These are phyloP conservation scores for Malurus melanocephalus DNA, from an alignment of 2,113 vertebrate genomes.

Conservation along the genomic window DNA sequence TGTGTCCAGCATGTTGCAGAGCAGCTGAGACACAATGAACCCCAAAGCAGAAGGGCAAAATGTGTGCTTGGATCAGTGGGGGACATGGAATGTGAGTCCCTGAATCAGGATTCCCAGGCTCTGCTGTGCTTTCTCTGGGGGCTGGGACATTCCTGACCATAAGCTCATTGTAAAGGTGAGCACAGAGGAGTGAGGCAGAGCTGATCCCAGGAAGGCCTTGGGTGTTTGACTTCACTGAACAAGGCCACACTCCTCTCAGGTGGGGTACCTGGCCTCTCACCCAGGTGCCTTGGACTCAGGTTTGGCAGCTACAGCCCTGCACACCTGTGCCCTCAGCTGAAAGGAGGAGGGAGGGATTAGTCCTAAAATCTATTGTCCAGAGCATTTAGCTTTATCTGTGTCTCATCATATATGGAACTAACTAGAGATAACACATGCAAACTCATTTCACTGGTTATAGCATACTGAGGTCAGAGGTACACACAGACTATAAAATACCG, in stretches of 20 bases:
- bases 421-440: background rate
- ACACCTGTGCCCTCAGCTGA: background rate
- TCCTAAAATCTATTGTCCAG: background rate
- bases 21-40: background rate
- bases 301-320: background rate
- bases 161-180: background rate
- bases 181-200: background rate
- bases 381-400: background rate
- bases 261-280: background rate
- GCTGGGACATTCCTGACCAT: background rate
- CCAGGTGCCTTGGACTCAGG: background rate
- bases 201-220: background rate
- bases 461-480: background rate
- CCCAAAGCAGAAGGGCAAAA: background rate
- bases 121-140: background rate
- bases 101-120: background rate
- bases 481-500: background rate
- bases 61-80: background rate
- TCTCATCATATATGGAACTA: background rate
- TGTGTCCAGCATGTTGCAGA: background rate
- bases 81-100: background rate
- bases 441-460: background rate
- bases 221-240: background rate
- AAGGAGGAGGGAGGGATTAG: background rate
- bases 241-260: background rate